Percentiles rank a stretch among this genome's conserved stretches.
Conservation (phyloP, 2,888 invertebrate species). For the Platycnemis pennipes region DNA sequence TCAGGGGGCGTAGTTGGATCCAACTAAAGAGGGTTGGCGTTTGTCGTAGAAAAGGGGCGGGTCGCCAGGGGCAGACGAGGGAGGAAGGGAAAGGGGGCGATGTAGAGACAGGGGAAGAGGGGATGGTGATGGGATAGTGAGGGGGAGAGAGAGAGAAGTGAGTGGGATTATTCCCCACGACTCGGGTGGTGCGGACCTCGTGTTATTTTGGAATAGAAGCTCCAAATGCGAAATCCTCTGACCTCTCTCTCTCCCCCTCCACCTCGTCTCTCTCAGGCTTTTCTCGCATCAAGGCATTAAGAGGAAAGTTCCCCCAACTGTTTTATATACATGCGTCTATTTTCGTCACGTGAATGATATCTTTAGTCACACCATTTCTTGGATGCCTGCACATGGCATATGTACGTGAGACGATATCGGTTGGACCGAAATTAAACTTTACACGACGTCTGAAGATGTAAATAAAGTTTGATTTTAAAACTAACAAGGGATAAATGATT, state of each 20-base stretch:
- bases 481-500: too few species aligned
- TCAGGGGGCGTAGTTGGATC: not conserved
- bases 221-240: not conserved
- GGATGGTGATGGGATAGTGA: not conserved
- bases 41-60: not conserved
- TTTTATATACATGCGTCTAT: too few species aligned
- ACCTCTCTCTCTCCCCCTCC: not conserved
- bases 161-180: conserved; percentile 43
- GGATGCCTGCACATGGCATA: too few species aligned
- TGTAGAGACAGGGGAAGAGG: not conserved
- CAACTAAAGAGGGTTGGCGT: not conserved
- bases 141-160: conserved; percentile 12
- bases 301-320: too few species aligned
- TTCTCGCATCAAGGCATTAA: not conserved
- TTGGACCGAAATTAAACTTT: too few species aligned
- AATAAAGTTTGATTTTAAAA: too few species aligned
- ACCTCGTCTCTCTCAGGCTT: not conserved
- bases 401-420: too few species aligned
- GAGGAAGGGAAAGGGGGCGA: not conserved
- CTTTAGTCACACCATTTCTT: too few species aligned
- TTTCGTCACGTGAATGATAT: too few species aligned
- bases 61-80: not conserved
- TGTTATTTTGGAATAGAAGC: not conserved
- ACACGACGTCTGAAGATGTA: too few species aligned
- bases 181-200: not conserved